Evolutionary conservation across 2,888 invertebrate genomes (phyloP), one percentile per base, ranked within the genome.

Genomic region (Andrena camellia): DNA sequence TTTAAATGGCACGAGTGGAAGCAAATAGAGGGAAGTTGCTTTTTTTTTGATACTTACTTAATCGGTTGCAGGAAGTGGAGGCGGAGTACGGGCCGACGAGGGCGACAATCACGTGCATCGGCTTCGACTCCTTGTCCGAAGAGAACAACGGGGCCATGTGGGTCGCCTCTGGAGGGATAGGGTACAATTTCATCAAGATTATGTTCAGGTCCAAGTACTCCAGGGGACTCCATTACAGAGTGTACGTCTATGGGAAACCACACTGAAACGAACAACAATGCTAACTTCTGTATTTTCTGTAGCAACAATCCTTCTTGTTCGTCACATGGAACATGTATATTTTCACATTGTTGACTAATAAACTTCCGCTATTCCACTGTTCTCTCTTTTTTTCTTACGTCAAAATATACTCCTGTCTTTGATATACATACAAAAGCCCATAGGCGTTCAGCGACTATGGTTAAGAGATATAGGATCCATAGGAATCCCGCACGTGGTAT

Each of bases 121-220:
- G 78, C 59, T 85, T 89, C 31, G 78, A 88, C 13, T 88, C 90
- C 3, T 33, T 90, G 33, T 87, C 87, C 7, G 77, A 72, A 2
- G 86, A 86, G 20, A 84, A 89, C 60, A 90, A 91, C 57, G 87
- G 70, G n/a, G 86, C 81, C 17, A 88, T 85, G 6, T 83, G 81
- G 85, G 85, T 91, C n/a, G 85, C 84, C 29, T 82, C 82, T 48
- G 91, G 91, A 33, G 91, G 91, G 8, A 70, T 90, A 6, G 88
- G 86, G 17, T 33, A 88, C 66, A 85, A 90, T 73, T 88, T 85
- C 66, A 84, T 91, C 2, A 85, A 71, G 8, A 80, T 91, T 5
- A 89, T 87, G 48, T 90, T 91, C 76, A 74, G 83, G 33, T 89
- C 90, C 0, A 90, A 86, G 23, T 81, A 84, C n/a, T 87, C 86